Evolutionary conservation across 2,797 vertebrate species (phyloP).

Genomic region (Coranthus polyacanthus): DNA sequence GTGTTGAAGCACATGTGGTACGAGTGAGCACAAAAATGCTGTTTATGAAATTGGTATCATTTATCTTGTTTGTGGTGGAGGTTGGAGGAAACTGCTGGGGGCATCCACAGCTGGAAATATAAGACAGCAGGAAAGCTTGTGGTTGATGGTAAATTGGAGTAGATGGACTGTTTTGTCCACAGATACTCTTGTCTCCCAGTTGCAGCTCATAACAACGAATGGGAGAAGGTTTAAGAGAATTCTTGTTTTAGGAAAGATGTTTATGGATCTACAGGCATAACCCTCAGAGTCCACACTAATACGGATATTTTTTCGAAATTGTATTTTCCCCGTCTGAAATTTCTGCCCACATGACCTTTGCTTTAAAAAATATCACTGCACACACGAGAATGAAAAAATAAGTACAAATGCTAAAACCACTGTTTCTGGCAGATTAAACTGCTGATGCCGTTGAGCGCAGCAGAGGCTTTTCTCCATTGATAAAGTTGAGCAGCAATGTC

Average conservation of each 20-base stretch:
- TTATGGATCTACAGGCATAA: conserved; percentile 5
- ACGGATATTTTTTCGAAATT: too few relatives aligned
- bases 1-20: conserved; percentile 22
- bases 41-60: conserved; percentile 71
- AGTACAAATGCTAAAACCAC: too few relatives aligned
- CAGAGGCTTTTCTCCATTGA: too few relatives aligned
- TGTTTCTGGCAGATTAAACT: too few relatives aligned
- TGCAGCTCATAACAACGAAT: too few relatives aligned
- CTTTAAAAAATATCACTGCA: too few relatives aligned
- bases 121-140: conserved; percentile 23
- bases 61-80: conserved; percentile 52
- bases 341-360: too few relatives aligned
- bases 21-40: conserved; percentile 44
- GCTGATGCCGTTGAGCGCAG: too few relatives aligned
- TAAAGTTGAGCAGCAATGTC: too few relatives aligned
- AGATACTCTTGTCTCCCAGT: not conserved
- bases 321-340: too few relatives aligned
- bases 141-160: conserved; percentile 2
- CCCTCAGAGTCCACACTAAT: too few relatives aligned
- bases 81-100: conserved; percentile 20
- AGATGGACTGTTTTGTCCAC: not conserved
- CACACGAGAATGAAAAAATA: too few relatives aligned
- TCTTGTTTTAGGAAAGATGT: not conserved
- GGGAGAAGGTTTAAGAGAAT: not conserved
- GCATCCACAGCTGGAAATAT: conserved; percentile 47